Conservation (phyloP, 2,888 invertebrate genomes). For the Tetheella fluctuosa region DNA sequence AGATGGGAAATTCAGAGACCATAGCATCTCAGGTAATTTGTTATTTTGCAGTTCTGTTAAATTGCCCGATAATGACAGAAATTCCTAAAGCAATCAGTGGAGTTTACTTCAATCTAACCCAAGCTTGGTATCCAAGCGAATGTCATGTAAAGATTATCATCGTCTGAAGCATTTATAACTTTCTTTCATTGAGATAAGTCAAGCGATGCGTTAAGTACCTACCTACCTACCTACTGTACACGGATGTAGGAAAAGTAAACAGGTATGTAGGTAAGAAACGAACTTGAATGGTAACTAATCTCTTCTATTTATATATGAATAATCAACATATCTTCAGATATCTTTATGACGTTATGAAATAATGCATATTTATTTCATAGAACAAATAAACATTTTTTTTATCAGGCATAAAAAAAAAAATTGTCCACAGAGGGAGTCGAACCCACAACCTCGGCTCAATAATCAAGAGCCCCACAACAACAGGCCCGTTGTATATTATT, state of each 20-base stretch:
- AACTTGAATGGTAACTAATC: slow-evolving; percentile 5
- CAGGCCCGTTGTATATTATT: neutral
- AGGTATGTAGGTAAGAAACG: slow-evolving; percentile 1
- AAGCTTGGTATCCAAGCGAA: neutral
- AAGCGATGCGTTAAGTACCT: slow-evolving; percentile 9
- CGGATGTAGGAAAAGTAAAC: slow-evolving; percentile 6
- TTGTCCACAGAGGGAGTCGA: too few relatives aligned
- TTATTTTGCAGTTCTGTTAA: too few relatives aligned
- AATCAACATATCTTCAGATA: neutral
- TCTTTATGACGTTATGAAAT: too few relatives aligned
- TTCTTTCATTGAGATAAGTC: neutral
- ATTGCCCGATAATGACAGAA: too few relatives aligned
- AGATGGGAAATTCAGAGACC: too few relatives aligned
- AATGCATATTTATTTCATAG: too few relatives aligned
- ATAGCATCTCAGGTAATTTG: too few relatives aligned
- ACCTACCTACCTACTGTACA: neutral
- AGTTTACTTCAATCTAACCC: neutral
- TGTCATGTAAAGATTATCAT: neutral
- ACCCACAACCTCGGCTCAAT: too few relatives aligned
- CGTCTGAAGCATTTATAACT: neutral
- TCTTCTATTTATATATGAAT: neutral
- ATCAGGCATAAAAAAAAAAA: too few relatives aligned
- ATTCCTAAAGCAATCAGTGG: neutral
- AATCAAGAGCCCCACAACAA: too few relatives aligned
- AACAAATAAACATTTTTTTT: too few relatives aligned